Evolutionary conservation across 2,797 vertebrate species (phyloP).

Genomic region (Sebastes oblongus): DNA sequence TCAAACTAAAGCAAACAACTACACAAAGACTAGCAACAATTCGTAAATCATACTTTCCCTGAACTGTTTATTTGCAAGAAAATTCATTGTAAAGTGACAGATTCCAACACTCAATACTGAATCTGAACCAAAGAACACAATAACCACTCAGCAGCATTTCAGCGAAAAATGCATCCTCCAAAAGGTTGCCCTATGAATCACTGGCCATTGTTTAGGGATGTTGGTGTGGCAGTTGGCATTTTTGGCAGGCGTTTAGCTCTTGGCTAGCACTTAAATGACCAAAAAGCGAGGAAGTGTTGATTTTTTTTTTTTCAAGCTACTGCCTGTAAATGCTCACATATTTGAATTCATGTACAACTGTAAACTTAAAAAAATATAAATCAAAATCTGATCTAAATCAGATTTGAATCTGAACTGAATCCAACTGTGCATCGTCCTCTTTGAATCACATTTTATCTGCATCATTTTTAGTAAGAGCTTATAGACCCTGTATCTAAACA

Average conservation of each 20-base stretch:
- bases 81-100: background rate
- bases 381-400: background rate
- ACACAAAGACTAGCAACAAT: background rate
- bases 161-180: background rate
- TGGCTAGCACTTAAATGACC: background rate
- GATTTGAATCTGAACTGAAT: background rate
- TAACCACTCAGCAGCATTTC: constrained; percentile 10
- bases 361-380: background rate
- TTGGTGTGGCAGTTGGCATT: background rate
- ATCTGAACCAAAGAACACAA: background rate
- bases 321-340: background rate
- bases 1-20: background rate
- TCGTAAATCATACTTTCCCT: background rate
- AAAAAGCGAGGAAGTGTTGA: background rate
- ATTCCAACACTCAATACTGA: background rate
- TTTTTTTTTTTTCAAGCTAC: background rate
- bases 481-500: background rate
- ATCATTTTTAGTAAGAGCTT: background rate
- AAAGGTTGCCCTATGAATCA: constrained; percentile 17
- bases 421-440: background rate
- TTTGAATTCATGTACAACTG: background rate
- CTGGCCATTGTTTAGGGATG: background rate
- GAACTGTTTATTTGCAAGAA: background rate
- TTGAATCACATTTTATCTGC: background rate
- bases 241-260: too few species aligned